Evolutionary conservation across 1,140 invertebrate species (phyloP), one percentile per base, ranked within the genome.

Genomic region (Polyergus mexicanus): DNA sequence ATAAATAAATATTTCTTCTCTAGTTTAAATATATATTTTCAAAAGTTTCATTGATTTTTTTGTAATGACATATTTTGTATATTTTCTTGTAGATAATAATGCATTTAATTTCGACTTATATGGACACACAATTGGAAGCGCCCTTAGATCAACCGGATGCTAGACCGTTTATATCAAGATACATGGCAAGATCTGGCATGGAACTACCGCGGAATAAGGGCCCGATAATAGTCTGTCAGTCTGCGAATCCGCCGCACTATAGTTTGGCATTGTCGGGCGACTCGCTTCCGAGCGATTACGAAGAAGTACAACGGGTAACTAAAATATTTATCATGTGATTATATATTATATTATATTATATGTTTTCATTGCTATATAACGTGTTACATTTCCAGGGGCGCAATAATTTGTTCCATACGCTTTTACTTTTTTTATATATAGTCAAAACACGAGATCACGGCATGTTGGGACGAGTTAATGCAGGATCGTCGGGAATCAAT

Each of bases 361-460:
- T 41, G 19, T n/a, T 1, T n/a, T 81, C 32, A 41, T 86, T 13
- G 1, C 8, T 56, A 63, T 44, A 28, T 16, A n/a, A 41, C 2
- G 32, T 32, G 3, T 84, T 74, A 60, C 85, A 66, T 85, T 75
- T 96, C 76, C 94, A 98, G 96, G 98, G 98, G 63, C 95, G 97
- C 69, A 98, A 98, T 93, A 98, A 98, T 94, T 94, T 98, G 75
- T 98, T 98, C 90, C 97, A 98, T 90, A 97, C 97, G 6, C 95
- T 98, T 7, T 93, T 98, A 47, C 95, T 98, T 66, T 98, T 98
- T 93, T 93, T 98, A 0, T 96, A 98, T 92, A 96, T 97, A 84
- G 96, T 98, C 44, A 97, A 97, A 84, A 96, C 95, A 7, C 96
- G 97, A 90, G 96, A 98, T 91, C 96, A 97, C 91, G 97, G 97